These are phyloP conservation scores for Darevskia nairensis DNA, from an alignment of 2,797 vertebrate species.

Conservation along the genomic window DNA sequence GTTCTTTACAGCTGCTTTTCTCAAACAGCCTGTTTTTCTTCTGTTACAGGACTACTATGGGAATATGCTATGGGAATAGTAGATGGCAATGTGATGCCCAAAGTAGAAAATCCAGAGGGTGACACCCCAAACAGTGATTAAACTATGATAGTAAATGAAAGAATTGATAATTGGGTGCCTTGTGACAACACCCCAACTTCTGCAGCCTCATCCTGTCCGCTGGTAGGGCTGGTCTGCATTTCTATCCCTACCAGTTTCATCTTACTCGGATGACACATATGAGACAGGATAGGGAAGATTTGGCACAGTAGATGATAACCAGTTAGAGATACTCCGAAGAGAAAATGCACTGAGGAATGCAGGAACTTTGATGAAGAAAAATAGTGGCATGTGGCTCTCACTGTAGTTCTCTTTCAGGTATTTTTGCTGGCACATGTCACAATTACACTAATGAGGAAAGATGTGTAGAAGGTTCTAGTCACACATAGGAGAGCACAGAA, in stretches of 20 bases:
- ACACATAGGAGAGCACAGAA: neutral
- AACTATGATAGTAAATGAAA: neutral
- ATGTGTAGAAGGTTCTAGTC: neutral
- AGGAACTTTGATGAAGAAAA: conserved; percentile 12
- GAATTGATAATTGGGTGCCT: neutral
- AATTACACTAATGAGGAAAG: neutral
- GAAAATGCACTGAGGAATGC: neutral
- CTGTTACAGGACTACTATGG: neutral
- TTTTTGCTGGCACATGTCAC: neutral
- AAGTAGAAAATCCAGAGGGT: neutral
- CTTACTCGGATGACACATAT: neutral
- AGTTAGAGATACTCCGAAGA: neutral
- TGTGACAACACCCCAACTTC: neutral
- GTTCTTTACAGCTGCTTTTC: neutral
- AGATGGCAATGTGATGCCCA: neutral
- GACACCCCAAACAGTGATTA: neutral
- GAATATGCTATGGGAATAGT: neutral
- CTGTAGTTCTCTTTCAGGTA: conserved; percentile 5
- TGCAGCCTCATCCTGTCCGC: too few relatives aligned
- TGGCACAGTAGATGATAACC: neutral
- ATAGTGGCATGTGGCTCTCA: neutral
- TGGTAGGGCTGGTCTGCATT: neutral
- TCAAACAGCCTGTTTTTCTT: neutral
- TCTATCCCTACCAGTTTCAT: neutral
- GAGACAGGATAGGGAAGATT: too few relatives aligned